Evolutionary conservation across 2,888 invertebrate genomes (phyloP).

Genomic region (Drosophila buzzatii): DNA sequence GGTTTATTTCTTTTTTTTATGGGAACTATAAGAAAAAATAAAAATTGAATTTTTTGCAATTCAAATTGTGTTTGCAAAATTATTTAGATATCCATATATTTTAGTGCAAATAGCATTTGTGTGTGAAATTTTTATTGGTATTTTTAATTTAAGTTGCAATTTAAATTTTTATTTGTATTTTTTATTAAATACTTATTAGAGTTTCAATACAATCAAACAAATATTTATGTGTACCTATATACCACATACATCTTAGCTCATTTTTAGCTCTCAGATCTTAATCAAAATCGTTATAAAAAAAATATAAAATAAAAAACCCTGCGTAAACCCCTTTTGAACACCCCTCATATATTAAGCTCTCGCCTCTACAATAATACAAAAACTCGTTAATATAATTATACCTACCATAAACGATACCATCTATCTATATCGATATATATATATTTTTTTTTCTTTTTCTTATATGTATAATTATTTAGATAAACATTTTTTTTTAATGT

Average conservation of each 20-base stretch:
- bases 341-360: constrained; percentile 45
- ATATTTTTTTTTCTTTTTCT: constrained; percentile 7
- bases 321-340: constrained; percentile 1
- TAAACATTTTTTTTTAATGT: constrained; percentile 57
- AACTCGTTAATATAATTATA: constrained; percentile 28
- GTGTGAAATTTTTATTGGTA: constrained; percentile 21
- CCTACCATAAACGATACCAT: constrained; percentile 13
- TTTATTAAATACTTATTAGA: constrained; percentile 20
- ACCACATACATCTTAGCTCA: constrained; percentile 36
- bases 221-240: constrained; percentile 6
- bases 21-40: constrained; percentile 14
- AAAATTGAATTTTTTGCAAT: neutral
- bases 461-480: constrained; percentile 45
- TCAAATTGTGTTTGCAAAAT: constrained; percentile 15
- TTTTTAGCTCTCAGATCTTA: constrained; percentile 20
- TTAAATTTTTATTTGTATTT: constrained; percentile 2
- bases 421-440: constrained; percentile 4
- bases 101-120: constrained; percentile 27
- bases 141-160: constrained; percentile 30
- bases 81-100: constrained; percentile 23
- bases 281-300: constrained; percentile 5
- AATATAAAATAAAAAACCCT: constrained; percentile 1
- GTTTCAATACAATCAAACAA: constrained; percentile 10
- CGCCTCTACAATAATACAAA: constrained; percentile 48
- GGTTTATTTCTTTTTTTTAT: neutral